Percentiles rank a stretch among this genome's conserved stretches.
Conservation (phyloP, 2,888 invertebrate genomes). For the Monoplex corrugatus region DNA sequence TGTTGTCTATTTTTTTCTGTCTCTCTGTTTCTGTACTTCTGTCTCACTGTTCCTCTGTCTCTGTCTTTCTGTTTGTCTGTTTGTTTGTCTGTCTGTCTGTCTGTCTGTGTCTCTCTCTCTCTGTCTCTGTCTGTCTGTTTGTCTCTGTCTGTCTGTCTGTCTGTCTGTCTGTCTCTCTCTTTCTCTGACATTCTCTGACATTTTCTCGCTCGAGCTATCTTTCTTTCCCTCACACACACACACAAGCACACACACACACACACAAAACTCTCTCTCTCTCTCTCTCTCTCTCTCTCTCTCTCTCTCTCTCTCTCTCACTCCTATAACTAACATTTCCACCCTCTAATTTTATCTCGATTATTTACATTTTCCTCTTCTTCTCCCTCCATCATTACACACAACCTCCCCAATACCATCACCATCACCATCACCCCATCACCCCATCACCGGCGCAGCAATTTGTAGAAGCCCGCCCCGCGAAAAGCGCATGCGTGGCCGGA, state of each 20-base stretch:
- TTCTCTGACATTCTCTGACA: neutral
- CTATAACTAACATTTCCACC: neutral
- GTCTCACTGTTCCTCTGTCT: neutral
- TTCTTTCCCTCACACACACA: neutral
- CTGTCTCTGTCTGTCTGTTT: neutral
- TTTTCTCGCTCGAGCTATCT: neutral
- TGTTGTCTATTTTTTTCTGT: neutral
- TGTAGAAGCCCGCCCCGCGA: neutral
- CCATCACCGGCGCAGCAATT: no score
- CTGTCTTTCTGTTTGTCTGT: no score
- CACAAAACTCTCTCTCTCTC: neutral
- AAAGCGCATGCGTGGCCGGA: conserved; percentile 47
- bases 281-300: no score
- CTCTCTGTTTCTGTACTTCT: neutral
- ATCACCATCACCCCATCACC: neutral
- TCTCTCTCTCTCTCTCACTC: neutral
- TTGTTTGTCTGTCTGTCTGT: no score
- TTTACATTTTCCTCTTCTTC: conserved; percentile 1
- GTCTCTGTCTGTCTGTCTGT: neutral
- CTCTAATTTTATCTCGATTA: conserved; percentile 10
- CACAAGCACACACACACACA: no score
- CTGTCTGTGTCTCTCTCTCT: neutral
- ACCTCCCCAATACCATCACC: neutral
- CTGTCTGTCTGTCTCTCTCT: neutral
- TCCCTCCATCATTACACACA: no score